Evolutionary conservation across 1,140 invertebrate genomes (phyloP).

Genomic region (Acromyrmex charruanus): DNA sequence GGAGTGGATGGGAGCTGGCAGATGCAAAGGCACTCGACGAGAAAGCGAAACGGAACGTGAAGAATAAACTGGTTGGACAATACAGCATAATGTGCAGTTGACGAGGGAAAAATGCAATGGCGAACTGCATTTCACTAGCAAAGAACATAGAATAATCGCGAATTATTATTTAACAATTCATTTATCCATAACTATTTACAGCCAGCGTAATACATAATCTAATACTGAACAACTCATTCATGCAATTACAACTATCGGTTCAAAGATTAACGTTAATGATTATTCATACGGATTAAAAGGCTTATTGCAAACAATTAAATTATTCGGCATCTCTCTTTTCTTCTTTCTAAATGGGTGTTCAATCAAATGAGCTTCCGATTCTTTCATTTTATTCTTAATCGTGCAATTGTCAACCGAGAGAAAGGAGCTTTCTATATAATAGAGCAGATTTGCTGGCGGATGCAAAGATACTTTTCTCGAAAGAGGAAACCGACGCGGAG

Average conservation of each 20-base stretch:
- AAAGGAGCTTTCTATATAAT: background rate
- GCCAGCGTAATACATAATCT: background rate
- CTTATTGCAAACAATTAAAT: background rate
- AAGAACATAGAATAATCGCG: background rate
- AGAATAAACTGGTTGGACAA: slow-evolving; percentile 35
- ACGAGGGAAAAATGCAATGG: slow-evolving; percentile 14
- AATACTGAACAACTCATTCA: background rate
- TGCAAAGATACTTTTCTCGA: slow-evolving; percentile 44
- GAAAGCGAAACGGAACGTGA: slow-evolving; percentile 18
- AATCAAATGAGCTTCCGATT: background rate
- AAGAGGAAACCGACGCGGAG: background rate
- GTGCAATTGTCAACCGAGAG: slow-evolving; percentile 8
- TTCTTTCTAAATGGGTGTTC: background rate
- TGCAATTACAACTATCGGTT: background rate
- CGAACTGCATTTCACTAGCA: background rate
- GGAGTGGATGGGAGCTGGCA: slow-evolving; percentile 38
- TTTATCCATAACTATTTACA: background rate
- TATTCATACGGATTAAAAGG: background rate
- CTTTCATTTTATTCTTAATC: slow-evolving; percentile 18
- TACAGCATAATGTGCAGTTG: slow-evolving; percentile 4
- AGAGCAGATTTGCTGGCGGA: background rate
- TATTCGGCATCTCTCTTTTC: background rate
- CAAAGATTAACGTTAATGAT: background rate
- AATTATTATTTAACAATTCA: background rate
- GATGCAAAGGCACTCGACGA: slow-evolving; percentile 51